A percentile compares a stretch with the other conserved stretches of the same genome.
These are phyloP conservation scores for Julus scanicus DNA, from an alignment of 2,888 invertebrate species.

Conservation along the genomic window DNA sequence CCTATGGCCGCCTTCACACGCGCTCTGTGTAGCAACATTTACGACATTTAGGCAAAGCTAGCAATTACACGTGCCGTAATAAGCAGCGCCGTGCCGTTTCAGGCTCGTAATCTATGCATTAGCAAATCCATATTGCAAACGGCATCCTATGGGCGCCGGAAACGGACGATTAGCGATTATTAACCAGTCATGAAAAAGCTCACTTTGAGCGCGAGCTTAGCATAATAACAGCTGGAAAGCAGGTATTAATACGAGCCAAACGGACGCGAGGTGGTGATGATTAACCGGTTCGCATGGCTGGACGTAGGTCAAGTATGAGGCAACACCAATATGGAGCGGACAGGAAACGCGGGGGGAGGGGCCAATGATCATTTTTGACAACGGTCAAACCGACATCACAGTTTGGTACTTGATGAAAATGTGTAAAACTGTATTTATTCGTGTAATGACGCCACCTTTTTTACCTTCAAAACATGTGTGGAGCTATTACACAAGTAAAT, in stretches of 20 bases:
- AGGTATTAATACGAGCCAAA: neutral
- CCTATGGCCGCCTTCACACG: too few relatives aligned
- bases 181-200: constrained; percentile 1
- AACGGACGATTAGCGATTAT: neutral
- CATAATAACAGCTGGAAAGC: neutral
- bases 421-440: too few relatives aligned
- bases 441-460: too few relatives aligned
- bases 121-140: neutral
- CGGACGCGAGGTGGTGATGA: too few relatives aligned
- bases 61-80: constrained; percentile 1
- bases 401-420: too few relatives aligned
- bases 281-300: neutral
- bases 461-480: too few relatives aligned
- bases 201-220: neutral
- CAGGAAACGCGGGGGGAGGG: neutral
- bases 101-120: neutral
- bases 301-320: neutral
- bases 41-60: neutral
- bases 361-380: neutral
- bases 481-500: too few relatives aligned
- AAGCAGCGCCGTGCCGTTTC: too few relatives aligned
- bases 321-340: neutral
- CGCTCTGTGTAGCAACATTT: neutral
- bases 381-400: constrained; percentile 1
- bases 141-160: neutral